Conservation (phyloP, 1,140 invertebrate species). For the Lepidostoma basale region DNA sequence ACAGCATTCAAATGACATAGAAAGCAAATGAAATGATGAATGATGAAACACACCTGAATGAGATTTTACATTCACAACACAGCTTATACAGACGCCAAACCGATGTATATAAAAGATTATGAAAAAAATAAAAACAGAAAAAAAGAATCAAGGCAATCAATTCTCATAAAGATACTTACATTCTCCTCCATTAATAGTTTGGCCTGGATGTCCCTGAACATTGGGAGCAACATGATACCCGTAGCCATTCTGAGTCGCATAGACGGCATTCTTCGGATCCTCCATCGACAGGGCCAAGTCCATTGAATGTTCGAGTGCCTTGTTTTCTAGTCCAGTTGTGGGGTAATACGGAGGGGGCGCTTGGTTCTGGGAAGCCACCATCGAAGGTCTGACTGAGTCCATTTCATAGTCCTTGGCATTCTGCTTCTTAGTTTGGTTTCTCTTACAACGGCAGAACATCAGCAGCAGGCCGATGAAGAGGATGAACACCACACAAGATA, state of each 20-base stretch:
- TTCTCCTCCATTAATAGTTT: conserved; percentile 75
- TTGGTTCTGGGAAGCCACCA: conserved; percentile 79
- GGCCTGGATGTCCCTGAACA: conserved; percentile 56
- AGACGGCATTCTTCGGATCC: conserved; percentile 79
- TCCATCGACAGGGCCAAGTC: conserved; percentile 81
- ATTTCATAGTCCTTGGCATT: conserved; percentile 88
- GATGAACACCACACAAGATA: conserved; percentile 80
- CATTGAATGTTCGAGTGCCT: conserved; percentile 85
- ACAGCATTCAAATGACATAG: neutral
- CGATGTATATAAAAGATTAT: too few relatives aligned
- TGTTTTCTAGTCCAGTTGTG: conserved; percentile 86
- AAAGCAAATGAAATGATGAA: conserved; percentile 13
- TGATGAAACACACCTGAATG: neutral
- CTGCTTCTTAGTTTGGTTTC: conserved; percentile 79
- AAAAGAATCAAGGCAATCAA: conserved; percentile 1
- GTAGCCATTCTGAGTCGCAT: conserved; percentile 82
- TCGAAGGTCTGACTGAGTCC: conserved; percentile 80
- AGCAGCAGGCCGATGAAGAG: conserved; percentile 77
- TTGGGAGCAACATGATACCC: conserved; percentile 73
- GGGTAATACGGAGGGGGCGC: conserved; percentile 85
- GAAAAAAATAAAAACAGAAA: too few relatives aligned
- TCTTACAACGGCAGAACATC: conserved; percentile 86
- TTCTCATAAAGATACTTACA: conserved; percentile 65
- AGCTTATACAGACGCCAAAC: too few relatives aligned
- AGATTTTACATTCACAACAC: too few relatives aligned